A percentile compares a stretch with the other conserved stretches of the same genome.
phyloP scores from a whole-genome alignment of 2,888 invertebrate species.

The Griposia aprilina region DNA sequence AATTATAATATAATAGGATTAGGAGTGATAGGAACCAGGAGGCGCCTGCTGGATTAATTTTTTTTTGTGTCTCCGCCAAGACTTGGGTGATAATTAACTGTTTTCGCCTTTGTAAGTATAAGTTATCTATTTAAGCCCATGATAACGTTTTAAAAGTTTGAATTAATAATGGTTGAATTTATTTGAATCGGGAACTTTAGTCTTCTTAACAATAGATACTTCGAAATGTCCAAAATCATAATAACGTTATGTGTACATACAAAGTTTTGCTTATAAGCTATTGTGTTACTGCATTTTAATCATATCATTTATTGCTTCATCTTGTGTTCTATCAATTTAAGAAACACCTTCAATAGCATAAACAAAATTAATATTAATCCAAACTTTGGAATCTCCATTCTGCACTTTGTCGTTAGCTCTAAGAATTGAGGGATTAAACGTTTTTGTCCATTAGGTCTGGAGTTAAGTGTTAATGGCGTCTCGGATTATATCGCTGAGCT shows the following conservation, averaged over 20 bases:
- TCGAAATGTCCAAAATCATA: background rate
- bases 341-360: background rate
- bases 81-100: conserved; percentile 68
- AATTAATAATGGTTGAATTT: conserved; percentile 11
- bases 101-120: conserved; percentile 59
- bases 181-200: background rate
- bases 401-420: conserved; percentile 80
- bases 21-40: conserved; percentile 58
- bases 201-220: background rate
- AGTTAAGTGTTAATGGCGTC: conserved; percentile 88
- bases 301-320: background rate
- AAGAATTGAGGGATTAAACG: conserved; percentile 85
- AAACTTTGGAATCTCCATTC: conserved; percentile 73
- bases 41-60: conserved; percentile 74
- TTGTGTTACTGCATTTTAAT: background rate
- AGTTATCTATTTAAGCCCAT: conserved; percentile 42
- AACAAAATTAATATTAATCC: conserved; percentile 62
- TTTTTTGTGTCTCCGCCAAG: conserved; percentile 71
- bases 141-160: conserved; percentile 15
- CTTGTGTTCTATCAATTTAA: background rate
- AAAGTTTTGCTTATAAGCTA: background rate
- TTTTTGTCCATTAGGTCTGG: conserved; percentile 89
- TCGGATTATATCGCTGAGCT: conserved; percentile 84
- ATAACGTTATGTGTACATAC: background rate
- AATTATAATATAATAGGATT: conserved; percentile 73